Base-by-base conservation (phyloP, 2,797 vertebrate genomes). In the Leuciscus waleckii region DNA sequence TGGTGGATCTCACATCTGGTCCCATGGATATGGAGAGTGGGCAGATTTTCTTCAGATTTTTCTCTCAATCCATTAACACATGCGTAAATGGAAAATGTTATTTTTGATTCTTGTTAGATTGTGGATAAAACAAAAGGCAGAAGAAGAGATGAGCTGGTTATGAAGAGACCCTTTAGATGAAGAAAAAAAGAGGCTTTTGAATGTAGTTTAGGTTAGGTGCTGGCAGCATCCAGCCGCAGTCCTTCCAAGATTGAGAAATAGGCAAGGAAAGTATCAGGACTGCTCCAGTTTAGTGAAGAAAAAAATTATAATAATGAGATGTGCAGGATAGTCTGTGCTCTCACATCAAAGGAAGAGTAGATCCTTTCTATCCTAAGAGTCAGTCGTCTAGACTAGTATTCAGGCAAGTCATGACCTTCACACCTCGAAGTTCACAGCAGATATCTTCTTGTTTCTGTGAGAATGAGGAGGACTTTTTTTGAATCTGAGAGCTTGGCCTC, bases 401-500 rank as follows among this genome's bases (percentile, higher is more conserved):
- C 63, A 84, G 46, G 46, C 23, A 77, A 69, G 26, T 37, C 46
- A 56, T 77, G 82, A 69, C 63, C 73, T 77, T 67, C 46, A 49
- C 46, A 49, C 46, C 5, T 5, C 5, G 1, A 49, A 14, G 46
- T 49, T 49, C 14, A 76, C 5, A n/a, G 43, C 16, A 23, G 2
- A 68, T 17, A 29, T 39, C 23, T 65, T 39, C 19, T 14, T 54
- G 32, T 70, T 49, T 80, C 6, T 51, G 9, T 84, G 6, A 54
- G 43, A 74, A 39, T 63, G 21, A 37, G 17, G 4, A 76, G 10
- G 14, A 63, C 41, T 75, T 49, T 51, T 51, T 68, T 80, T 51
- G 26, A 35, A 68, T 80, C 19, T 13, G 43, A n/a, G 29, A 23
- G 16, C 21, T 21, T 7, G 43, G 11, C 10, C 5, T 3, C 54